These are phyloP conservation scores for Spatula clypeata DNA, from an alignment of 2,797 vertebrate species.

Conservation along the genomic window DNA sequence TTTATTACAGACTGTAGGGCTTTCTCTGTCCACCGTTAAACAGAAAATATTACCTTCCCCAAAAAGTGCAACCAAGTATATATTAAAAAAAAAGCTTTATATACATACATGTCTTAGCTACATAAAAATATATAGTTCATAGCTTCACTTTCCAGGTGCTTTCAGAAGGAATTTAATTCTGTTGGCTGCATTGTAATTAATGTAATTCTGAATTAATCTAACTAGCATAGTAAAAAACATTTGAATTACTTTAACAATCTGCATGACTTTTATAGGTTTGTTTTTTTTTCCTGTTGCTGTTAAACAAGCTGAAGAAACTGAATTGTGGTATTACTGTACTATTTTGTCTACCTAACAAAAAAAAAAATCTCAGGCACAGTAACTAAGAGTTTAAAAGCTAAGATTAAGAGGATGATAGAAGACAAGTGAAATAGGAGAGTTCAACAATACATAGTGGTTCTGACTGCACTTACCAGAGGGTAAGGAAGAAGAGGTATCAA, in stretches of 20 bases:
- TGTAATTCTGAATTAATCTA: neutral
- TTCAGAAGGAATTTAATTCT: neutral
- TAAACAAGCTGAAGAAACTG: neutral
- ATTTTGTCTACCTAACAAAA: neutral
- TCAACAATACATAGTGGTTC: neutral
- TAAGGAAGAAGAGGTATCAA: slow-evolving; percentile 30
- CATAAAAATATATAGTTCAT: neutral
- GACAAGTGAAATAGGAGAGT: neutral
- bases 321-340: neutral
- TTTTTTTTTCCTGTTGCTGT: neutral
- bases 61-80: neutral
- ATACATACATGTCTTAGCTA: neutral
- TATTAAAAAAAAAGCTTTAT: neutral
- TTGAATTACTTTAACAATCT: neutral
- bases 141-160: neutral
- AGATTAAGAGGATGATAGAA: neutral
- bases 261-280: neutral
- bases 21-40: neutral
- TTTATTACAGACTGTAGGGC: neutral
- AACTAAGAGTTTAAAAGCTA: neutral
- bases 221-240: neutral
- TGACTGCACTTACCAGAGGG: slow-evolving; percentile 31
- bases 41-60: neutral
- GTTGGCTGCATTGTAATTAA: neutral
- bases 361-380: neutral